A percentile compares a stretch with the other conserved stretches of the same genome.
These are phyloP conservation scores for Pediacus dermestoides DNA, from an alignment of 2,888 invertebrate genomes.

Conservation along the genomic window DNA sequence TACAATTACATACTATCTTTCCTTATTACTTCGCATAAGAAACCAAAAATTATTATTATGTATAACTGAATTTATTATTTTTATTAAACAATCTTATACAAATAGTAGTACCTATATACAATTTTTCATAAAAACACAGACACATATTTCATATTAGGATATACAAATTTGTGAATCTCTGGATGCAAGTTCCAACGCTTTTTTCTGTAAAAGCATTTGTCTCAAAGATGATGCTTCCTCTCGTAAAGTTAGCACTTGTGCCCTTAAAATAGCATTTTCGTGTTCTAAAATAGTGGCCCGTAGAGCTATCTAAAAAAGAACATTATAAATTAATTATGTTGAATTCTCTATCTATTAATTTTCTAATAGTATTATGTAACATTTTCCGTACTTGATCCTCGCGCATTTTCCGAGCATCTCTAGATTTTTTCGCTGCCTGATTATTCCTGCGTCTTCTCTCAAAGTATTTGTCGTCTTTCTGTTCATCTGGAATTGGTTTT, in stretches of 20 bases:
- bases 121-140: conserved; percentile 3
- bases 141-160: no score
- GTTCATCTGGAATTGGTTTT: conserved; percentile 79
- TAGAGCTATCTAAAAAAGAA: conserved; percentile 65
- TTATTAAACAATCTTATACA: conserved; percentile 1
- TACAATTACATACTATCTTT: no score
- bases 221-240: conserved; percentile 74
- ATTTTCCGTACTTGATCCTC: conserved; percentile 78
- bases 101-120: no score
- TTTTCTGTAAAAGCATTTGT: conserved; percentile 58
- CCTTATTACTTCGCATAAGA: no score
- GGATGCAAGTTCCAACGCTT: conserved; percentile 37
- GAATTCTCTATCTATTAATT: neutral
- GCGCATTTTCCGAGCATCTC: conserved; percentile 81
- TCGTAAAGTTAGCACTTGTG: conserved; percentile 74
- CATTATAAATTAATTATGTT: neutral
- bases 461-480: conserved; percentile 87
- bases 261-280: conserved; percentile 81
- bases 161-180: conserved; percentile 12
- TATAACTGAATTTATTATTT: no score
- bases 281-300: conserved; percentile 81
- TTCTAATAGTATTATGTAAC: neutral
- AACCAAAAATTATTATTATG: no score
- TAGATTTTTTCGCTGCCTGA: conserved; percentile 86
- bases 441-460: conserved; percentile 84